Base-by-base conservation (phyloP, 2,797 vertebrate genomes). In the Artibeus lituratus region DNA sequence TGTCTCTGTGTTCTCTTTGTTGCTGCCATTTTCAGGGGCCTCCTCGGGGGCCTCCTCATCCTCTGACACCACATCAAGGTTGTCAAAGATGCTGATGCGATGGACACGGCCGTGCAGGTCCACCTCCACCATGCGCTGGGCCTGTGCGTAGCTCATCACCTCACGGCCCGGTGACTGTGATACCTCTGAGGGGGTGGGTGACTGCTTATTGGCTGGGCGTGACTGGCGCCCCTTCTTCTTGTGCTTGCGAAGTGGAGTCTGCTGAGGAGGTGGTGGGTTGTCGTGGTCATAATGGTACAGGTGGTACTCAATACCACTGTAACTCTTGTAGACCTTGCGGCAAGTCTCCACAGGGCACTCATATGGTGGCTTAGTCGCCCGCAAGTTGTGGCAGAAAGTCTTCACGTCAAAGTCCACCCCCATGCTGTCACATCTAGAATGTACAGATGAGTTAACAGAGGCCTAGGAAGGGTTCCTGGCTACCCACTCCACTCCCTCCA, bases 251-350 rank as follows among this genome's bases (percentile, higher is more conserved):
- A 99, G 99, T 1, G 99, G 99, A 12, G 99, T 98, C 94, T 99
- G 98, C 98, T 99, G 99, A 2, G 99, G 98, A 19, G 99, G 99
- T 0, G 99, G 99, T 0, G 99, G 99, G 98, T 99, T 99, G 97
- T 99, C 99, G 78, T 99, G 99, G 98, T 99, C 99, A 96, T 99
- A 99, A 98, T 99, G 99, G 98, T 99, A 99, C 7, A 99, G 99
- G 96, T 99, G 99, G 97, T 99, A 99, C 98, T 99, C 99, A 1
- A 99, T 99, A 87, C 99, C 99, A 32, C 99, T 99, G 99, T 99
- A 99, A 98, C 99, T 99, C 98, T 99, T 99, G 98, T 99, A 99
- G 96, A 99, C 99, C 98, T 99, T 99, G 42, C 99, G 99, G 98
- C 99, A 99, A 74, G 98, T 99, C 97, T 99, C 99, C 97, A 99